phyloP scores from a whole-genome alignment of 92 coral and sea anemone species.

The Actinostola sp. region DNA sequence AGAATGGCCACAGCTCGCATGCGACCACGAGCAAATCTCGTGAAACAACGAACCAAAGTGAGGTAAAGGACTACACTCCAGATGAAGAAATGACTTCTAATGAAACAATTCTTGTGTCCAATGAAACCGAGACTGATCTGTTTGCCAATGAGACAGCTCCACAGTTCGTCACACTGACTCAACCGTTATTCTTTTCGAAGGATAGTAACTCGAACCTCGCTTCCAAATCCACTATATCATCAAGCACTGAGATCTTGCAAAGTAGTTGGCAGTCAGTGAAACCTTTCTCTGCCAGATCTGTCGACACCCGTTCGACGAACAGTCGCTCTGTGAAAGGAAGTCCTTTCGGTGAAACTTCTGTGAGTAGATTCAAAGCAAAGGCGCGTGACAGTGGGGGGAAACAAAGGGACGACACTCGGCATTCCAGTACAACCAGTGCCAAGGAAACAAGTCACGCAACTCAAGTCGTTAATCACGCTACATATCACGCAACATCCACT shows the following conservation, averaged over 20 bases:
- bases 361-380: conserved; percentile 5
- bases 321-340: conserved; percentile 4
- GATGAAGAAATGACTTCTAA: conserved; percentile 96
- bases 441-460: neutral
- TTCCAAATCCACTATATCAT: conserved; percentile 48
- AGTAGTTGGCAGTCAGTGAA: neutral
- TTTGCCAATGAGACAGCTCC: conserved; percentile 95
- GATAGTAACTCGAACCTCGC: conserved; percentile 52
- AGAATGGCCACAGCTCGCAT: conserved; percentile 45
- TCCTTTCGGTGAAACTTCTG: neutral
- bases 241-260: neutral
- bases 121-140: conserved; percentile 95
- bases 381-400: neutral
- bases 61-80: conserved; percentile 48
- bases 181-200: conserved; percentile 68
- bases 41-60: conserved; percentile 3
- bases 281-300: neutral
- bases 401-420: neutral
- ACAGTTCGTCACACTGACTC: conserved; percentile 70
- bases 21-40: neutral
- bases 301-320: neutral
- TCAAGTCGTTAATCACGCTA: no score
- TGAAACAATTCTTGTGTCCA: conserved; percentile 93
- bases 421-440: neutral
- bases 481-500: no score